phyloP scores from a whole-genome alignment of 2,113 vertebrate genomes.

The Pterocles burchelli region DNA sequence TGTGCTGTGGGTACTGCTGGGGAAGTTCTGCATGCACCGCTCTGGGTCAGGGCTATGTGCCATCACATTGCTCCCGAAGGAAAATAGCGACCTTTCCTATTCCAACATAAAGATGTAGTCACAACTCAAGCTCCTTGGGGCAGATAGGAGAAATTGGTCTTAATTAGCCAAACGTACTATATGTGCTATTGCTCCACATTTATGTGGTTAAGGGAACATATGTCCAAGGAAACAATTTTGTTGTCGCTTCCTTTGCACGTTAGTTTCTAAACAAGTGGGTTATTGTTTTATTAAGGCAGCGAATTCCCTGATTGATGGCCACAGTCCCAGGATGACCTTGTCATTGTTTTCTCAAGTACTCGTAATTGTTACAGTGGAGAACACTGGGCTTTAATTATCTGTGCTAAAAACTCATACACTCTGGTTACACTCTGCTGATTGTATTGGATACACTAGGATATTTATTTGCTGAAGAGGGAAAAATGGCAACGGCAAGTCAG shows the following conservation, averaged over 20 bases:
- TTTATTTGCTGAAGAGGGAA: slow-evolving; percentile 65
- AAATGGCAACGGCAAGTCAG: slow-evolving; percentile 65
- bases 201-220: slow-evolving; percentile 42
- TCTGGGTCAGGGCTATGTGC: neutral
- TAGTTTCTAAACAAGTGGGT: slow-evolving; percentile 35
- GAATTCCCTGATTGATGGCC: slow-evolving; percentile 55
- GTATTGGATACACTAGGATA: slow-evolving; percentile 76
- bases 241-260: neutral
- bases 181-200: slow-evolving; percentile 5
- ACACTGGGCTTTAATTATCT: slow-evolving; percentile 82
- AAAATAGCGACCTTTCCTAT: neutral
- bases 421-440: slow-evolving; percentile 74
- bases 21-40: neutral
- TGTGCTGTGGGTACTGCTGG: neutral
- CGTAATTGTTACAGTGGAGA: slow-evolving; percentile 75
- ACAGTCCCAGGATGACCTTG: slow-evolving; percentile 62
- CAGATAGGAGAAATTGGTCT: slow-evolving; percentile 13
- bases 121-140: neutral
- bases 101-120: neutral
- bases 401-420: slow-evolving; percentile 68
- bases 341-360: slow-evolving; percentile 66
- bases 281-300: slow-evolving; percentile 57
- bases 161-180: slow-evolving; percentile 18
- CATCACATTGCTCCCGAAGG: neutral
- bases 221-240: slow-evolving; percentile 53